A percentile compares a stretch with the other conserved stretches of the same genome.
Conservation (phyloP, 2,797 vertebrate genomes). For the Neosalanx taihuensis region DNA sequence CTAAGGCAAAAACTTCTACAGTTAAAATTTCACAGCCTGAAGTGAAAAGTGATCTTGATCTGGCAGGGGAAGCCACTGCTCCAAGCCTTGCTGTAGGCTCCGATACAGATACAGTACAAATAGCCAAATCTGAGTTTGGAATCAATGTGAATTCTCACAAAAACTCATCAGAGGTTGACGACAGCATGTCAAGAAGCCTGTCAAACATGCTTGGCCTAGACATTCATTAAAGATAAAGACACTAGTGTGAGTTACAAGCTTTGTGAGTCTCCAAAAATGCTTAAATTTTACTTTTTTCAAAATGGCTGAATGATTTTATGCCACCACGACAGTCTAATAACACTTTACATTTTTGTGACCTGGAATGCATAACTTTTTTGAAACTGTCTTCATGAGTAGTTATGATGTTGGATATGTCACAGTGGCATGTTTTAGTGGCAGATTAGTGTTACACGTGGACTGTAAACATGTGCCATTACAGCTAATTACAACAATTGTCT, state of each 20-base stretch:
- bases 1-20: constrained; percentile 47
- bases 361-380: too few species aligned
- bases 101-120: constrained; percentile 48
- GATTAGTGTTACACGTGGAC: background rate
- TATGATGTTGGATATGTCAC: too few species aligned
- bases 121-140: constrained; percentile 52
- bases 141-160: constrained; percentile 34
- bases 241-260: constrained; percentile 20
- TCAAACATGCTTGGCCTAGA: constrained; percentile 73
- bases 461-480: background rate
- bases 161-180: constrained; percentile 40
- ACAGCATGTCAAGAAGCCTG: constrained; percentile 63
- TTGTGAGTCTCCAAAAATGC: background rate
- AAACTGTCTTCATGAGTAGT: too few species aligned
- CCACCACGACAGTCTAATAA: constrained; percentile 1
- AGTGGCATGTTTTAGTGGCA: too few species aligned
- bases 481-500: background rate
- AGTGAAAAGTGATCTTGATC: constrained; percentile 27
- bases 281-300: constrained; percentile 34
- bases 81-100: constrained; percentile 25
- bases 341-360: background rate
- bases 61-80: constrained; percentile 24
- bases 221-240: constrained; percentile 29
- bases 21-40: constrained; percentile 36
- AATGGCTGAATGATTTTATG: constrained; percentile 29